phyloP scores from a whole-genome alignment of 2,113 vertebrate species.

The Anseranas semipalmata region DNA sequence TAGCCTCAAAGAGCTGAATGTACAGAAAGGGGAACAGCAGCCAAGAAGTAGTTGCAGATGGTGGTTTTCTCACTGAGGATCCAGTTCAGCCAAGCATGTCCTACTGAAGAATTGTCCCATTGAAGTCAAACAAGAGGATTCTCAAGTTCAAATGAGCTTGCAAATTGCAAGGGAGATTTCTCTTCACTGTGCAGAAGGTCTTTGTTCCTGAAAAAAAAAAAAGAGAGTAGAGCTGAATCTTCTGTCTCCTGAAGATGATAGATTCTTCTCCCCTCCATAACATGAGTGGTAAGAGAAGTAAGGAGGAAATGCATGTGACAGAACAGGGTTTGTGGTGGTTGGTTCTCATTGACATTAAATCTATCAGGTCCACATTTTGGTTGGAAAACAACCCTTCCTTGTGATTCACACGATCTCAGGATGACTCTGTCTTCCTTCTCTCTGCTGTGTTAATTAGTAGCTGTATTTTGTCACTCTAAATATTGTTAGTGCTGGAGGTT shows the following conservation, averaged over 20 bases:
- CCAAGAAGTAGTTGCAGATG: not conserved
- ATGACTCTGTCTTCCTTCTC: not conserved
- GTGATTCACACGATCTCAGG: not conserved
- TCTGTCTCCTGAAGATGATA: not conserved
- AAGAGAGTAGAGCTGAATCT: not conserved
- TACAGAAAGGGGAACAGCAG: not conserved
- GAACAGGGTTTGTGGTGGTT: not conserved
- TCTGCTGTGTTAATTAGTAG: not conserved
- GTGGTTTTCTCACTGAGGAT: constrained; percentile 18
- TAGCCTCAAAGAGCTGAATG: not conserved
- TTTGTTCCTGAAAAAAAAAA: not conserved
- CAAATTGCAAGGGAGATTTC: constrained; percentile 10
- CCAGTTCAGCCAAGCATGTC: not conserved
- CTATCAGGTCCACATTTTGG: not conserved
- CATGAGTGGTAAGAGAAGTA: not conserved
- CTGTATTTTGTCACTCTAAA: not conserved
- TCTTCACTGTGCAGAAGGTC: not conserved
- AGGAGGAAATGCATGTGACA: not conserved
- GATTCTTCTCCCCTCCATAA: not conserved
- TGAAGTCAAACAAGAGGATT: constrained; percentile 32
- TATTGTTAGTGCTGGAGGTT: not conserved
- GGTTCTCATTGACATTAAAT: not conserved
- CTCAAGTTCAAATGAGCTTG: constrained; percentile 36
- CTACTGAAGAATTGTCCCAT: constrained; percentile 16
- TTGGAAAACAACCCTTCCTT: not conserved